phyloP scores from a whole-genome alignment of 1,140 invertebrate species.

The Penaeus chinensis region DNA sequence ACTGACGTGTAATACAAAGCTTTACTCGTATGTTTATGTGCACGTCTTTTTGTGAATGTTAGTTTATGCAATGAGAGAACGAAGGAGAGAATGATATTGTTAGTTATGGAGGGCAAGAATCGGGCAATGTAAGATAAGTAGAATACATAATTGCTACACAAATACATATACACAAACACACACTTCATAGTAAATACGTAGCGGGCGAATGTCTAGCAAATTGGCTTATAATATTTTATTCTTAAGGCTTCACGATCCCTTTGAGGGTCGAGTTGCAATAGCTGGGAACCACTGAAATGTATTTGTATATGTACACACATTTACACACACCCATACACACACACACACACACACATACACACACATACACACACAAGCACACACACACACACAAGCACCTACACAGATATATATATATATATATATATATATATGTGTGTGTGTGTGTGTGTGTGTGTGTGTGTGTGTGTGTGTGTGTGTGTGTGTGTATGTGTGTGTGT shows the following conservation, averaged over 20 bases:
- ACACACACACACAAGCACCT: slow-evolving; percentile 12
- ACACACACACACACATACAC: not conserved
- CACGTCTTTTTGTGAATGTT: no score
- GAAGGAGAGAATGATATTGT: no score
- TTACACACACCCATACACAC: not conserved
- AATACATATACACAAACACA: no score
- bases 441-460: slow-evolving; percentile 32
- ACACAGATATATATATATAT: slow-evolving; percentile 36
- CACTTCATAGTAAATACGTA: no score
- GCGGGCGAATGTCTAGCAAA: not conserved
- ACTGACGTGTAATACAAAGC: no score
- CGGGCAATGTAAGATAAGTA: no score
- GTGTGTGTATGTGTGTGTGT: not conserved
- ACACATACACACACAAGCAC: not conserved
- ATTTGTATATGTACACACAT: slow-evolving; percentile 29
- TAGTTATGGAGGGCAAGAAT: no score
- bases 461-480: slow-evolving; percentile 25
- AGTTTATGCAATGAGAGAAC: no score
- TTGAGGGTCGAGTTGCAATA: not conserved
- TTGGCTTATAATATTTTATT: not conserved
- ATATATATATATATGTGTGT: slow-evolving; percentile 30
- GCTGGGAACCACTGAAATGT: not conserved
- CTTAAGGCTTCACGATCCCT: not conserved
- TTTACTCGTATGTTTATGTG: no score
- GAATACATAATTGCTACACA: no score